phyloP scores from a whole-genome alignment of 1,140 invertebrate species.

The Temnothorax longispinosus region DNA sequence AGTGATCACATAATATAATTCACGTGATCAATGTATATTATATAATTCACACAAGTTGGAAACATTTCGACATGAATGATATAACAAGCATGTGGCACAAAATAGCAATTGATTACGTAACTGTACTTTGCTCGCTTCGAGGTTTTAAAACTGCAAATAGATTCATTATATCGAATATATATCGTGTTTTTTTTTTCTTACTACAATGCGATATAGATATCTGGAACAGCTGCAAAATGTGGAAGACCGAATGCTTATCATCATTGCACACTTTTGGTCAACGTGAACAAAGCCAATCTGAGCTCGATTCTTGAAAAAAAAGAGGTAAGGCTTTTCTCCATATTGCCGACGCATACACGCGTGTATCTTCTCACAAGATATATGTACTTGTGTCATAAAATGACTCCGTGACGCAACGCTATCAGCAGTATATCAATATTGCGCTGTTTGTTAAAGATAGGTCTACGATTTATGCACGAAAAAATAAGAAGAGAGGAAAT shows the following conservation, averaged over 20 bases:
- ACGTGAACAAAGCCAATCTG: slow-evolving; percentile 92
- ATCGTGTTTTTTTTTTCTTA: slow-evolving; percentile 20
- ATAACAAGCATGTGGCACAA: neutral
- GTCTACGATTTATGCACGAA: neutral
- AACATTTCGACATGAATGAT: neutral
- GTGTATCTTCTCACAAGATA: neutral
- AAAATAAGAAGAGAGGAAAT: neutral
- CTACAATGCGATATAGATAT: slow-evolving; percentile 88
- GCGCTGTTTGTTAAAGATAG: neutral
- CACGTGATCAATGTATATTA: neutral
- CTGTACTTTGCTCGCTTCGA: neutral
- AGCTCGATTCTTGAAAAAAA: slow-evolving; percentile 88
- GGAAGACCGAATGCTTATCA: slow-evolving; percentile 95
- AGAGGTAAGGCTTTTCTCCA: slow-evolving; percentile 84
- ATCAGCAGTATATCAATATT: neutral
- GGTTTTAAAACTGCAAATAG: neutral
- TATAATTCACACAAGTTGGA: neutral
- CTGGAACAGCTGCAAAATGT: slow-evolving; percentile 96
- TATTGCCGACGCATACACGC: neutral
- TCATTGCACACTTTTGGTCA: slow-evolving; percentile 96
- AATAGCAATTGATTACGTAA: neutral
- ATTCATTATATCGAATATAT: neutral
- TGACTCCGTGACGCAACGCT: neutral
- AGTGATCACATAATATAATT: neutral
- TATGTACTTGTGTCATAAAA: neutral